Conservation (phyloP, 1,140 invertebrate species). For the Camponotus pennsylvanicus region DNA sequence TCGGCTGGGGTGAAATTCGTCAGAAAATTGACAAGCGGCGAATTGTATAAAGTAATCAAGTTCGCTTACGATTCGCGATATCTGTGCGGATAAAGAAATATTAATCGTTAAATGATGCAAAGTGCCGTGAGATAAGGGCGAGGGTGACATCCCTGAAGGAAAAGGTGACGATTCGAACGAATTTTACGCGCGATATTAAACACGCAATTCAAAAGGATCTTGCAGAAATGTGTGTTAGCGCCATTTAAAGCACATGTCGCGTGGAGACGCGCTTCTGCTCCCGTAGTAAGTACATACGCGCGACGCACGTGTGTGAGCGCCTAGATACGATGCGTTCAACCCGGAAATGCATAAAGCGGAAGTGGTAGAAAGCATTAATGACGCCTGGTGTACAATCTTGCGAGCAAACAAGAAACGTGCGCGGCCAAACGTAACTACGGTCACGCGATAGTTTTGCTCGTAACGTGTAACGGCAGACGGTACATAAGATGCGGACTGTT, state of each 20-base stretch:
- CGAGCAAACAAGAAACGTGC: neutral
- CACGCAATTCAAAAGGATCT: constrained; percentile 70
- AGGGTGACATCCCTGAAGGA: neutral
- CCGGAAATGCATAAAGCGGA: neutral
- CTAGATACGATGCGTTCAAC: neutral
- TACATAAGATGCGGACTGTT: no score
- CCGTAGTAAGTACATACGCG: constrained; percentile 48
- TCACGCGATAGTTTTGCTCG: neutral
- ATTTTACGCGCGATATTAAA: constrained; percentile 16
- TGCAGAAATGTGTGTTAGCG: constrained; percentile 76
- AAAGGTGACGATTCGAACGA: neutral
- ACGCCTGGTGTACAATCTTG: neutral
- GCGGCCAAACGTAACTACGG: neutral
- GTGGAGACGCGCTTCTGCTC: constrained; percentile 50
- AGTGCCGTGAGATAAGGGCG: neutral
- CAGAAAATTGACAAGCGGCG: neutral
- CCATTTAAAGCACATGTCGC: constrained; percentile 63
- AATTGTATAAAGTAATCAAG: constrained; percentile 18
- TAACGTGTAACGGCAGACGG: neutral
- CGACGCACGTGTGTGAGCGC: no score
- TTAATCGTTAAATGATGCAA: neutral
- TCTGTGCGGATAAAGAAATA: neutral
- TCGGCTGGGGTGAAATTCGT: neutral
- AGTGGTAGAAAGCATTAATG: neutral
- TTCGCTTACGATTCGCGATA: neutral